Base-by-base conservation (phyloP, 2,797 vertebrate species). In the Takifugu ocellatus region DNA sequence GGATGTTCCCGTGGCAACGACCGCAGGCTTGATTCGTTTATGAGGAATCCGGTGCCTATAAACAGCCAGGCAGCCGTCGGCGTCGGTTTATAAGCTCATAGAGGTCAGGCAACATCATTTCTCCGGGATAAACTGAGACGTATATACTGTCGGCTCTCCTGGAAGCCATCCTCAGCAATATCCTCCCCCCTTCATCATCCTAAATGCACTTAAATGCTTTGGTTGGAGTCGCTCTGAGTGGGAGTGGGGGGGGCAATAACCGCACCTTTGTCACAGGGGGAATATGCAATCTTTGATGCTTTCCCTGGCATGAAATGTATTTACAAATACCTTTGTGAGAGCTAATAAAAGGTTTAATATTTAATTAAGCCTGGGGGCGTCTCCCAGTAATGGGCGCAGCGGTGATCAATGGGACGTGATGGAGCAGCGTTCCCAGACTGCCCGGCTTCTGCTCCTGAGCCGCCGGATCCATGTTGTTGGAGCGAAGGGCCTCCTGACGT, bases 341-440 rank as follows among this genome's bases (percentile, higher is more conserved):
- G 82, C 84, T 84, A 89, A 87, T 89, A 82, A 84, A 83, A 83
- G 79, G 71, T 89, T 91, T 89, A 89, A 90, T 91, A 90, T 91
- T 91, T 91, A 88, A 90, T 91, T 83, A 87, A 68, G 79, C 84
- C 81, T 87, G 77, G 84, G 81, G 87, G 86, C 79, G 72, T 82
- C 69, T 73, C 75, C 64, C 71, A 78, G 73, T 85, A 85, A 78
- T 60, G 26, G 61, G 60, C 47, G 46, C 56, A 51, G 59, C 63
- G 74, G 68, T 86, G 85, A 90, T 90, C 88, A 88, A 85, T 84
- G 80, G 42, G 21, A 54, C 61, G 43, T 44, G 77, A 81, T 72
- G 67, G 63, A 77, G 66, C 71, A 75, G 56, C 78, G 63, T 70
- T 72, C 56, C 51, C 52, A 77, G 61, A 16, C 66, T 63, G 74